Evolutionary conservation across 2,888 invertebrate genomes (phyloP), one percentile per base, ranked within the genome.

Genomic region (Parapristionchus giblindavisi): DNA sequence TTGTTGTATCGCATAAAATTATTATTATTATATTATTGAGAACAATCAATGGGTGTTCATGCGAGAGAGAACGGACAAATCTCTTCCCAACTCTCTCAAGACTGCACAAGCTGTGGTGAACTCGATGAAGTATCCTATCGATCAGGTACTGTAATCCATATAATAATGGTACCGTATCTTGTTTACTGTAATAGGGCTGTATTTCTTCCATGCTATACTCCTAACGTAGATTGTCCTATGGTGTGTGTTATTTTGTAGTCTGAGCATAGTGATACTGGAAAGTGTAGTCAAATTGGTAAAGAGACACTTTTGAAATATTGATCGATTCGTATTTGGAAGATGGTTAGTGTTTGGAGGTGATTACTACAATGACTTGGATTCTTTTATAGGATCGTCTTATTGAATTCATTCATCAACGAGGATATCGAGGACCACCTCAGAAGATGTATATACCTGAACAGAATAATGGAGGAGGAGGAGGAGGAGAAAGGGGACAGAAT

Each of bases 1-100:
- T 58, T 58, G 32, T 58, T 21, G 4, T 5, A 6, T 51, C 29
- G 5, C n/a, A 36, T 17, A 29, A 32, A 32, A 14, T 34, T 32
- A 5, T 73, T 4, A 40, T 40, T 24, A 43, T 14, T 6, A 8
- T 58, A 27, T 21, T 17, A 60, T 79, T 43, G 32, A 80, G 76
- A 70, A 77, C 36, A 36, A 60, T 43, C 40, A 92, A 80, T 99
- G 99, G 99, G 91, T 92, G 71, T 96, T 94, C 88, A 94, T 99
- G 94, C 91, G 98, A 76, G 94, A 96, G 88, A 91, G 99, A 81
- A 95, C 94, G 0, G 99, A 99, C 89, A 99, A 99, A 90, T 94
- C 95, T 0, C 94, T 92, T 89, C 97, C 99, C 0, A 99, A 99
- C 89, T 93, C 94, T 81, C 92, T 89, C 81, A 91, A 91, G 8